Evolutionary conservation across 2,113 vertebrate genomes (phyloP).

Genomic region (Coregonus clupeaformis): DNA sequence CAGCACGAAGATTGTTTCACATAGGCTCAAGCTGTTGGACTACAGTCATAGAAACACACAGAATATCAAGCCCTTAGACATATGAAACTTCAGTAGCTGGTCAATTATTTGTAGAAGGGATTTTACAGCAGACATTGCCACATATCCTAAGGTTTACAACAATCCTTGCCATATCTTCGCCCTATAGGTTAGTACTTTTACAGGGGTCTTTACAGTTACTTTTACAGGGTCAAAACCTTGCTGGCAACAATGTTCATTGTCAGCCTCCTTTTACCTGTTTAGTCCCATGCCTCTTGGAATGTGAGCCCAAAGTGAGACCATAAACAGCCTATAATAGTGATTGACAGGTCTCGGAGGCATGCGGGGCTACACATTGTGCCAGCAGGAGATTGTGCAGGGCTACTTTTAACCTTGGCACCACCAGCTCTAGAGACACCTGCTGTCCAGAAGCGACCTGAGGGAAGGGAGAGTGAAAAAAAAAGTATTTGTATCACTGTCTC

Average conservation of each 20-base stretch:
- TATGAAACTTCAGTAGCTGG: not conserved
- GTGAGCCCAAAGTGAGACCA: conserved; percentile 5
- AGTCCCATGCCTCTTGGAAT: conserved; percentile 30
- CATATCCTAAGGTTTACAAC: not conserved
- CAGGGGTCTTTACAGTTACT: no score
- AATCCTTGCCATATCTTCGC: not conserved
- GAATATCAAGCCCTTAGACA: not conserved
- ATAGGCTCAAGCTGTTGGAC: not conserved
- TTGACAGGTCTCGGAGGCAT: conserved; percentile 27
- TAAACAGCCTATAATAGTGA: conserved; percentile 39
- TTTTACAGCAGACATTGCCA: not conserved
- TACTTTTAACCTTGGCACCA: no score
- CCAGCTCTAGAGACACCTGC: no score
- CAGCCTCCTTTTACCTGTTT: conserved; percentile 11
- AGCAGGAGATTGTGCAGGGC: conserved; percentile 30
- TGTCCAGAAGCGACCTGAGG: no score
- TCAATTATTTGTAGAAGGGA: not conserved
- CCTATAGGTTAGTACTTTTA: not conserved
- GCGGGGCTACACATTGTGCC: conserved; percentile 27
- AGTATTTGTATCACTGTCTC: no score
- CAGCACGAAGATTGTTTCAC: no score
- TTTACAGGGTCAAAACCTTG: not conserved
- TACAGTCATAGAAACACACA: not conserved
- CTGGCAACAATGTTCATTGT: not conserved
- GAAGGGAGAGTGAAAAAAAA: no score